A percentile compares a stretch with the other conserved stretches of the same genome.
These are phyloP conservation scores for Saguinus midas DNA, from an alignment of 2,113 vertebrate species.

Conservation along the genomic window DNA sequence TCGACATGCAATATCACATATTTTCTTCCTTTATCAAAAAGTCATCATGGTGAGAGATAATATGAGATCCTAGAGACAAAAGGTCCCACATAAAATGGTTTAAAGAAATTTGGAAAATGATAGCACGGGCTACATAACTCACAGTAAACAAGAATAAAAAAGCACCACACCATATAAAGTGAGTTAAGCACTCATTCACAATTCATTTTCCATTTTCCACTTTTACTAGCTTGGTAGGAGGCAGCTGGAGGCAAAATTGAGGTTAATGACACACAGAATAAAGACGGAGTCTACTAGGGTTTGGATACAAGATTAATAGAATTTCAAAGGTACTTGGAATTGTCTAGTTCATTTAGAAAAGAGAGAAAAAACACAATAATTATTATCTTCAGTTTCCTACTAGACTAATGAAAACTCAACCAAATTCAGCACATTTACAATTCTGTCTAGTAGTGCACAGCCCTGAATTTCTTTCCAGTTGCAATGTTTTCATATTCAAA, in stretches of 20 bases:
- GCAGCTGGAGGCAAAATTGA: not conserved
- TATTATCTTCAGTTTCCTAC: not conserved
- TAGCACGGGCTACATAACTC: not conserved
- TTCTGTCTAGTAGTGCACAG: not conserved
- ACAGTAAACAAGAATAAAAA: not conserved
- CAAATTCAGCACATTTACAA: not conserved
- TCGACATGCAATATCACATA: not conserved
- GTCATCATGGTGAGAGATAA: not conserved
- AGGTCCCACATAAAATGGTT: not conserved
- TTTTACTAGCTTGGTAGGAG: not conserved
- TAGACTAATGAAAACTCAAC: not conserved
- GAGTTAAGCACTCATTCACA: not conserved
- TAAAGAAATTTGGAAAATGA: not conserved
- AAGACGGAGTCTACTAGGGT: not conserved
- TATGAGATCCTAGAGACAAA: not conserved
- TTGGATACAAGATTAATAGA: not conserved
- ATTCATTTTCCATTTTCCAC: not conserved
- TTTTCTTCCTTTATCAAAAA: not conserved
- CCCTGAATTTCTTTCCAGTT: not conserved
- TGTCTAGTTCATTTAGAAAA: not conserved
- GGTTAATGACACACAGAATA: not conserved
- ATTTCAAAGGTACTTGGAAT: not conserved
- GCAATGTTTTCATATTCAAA: not conserved
- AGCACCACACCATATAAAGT: not conserved
- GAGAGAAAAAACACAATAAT: not conserved